These are phyloP conservation scores for Phthorimaea operculella DNA, from an alignment of 1,140 invertebrate genomes.

Conservation along the genomic window DNA sequence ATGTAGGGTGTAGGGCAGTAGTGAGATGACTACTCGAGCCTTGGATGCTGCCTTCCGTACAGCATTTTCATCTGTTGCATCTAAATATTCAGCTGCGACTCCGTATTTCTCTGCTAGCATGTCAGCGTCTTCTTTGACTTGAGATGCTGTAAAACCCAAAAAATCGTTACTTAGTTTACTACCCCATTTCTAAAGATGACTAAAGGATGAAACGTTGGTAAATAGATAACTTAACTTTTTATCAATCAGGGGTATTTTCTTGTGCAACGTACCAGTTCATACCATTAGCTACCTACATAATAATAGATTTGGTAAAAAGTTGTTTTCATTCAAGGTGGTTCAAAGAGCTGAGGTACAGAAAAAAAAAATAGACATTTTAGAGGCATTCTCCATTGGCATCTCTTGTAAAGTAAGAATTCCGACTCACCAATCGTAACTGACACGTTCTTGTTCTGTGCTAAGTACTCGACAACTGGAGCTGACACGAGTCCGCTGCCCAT, in stretches of 20 bases:
- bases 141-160: slow-evolving; percentile 74
- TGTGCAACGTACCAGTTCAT: too few relatives aligned
- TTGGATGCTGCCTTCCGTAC: slow-evolving; percentile 41
- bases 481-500: slow-evolving; percentile 96
- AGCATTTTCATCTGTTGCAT: slow-evolving; percentile 76
- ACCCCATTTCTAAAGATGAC: too few relatives aligned
- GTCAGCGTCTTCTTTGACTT: slow-evolving; percentile 90
- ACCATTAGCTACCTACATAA: too few relatives aligned
- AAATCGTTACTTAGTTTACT: background rate
- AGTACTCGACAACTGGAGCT: slow-evolving; percentile 92
- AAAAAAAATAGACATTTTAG: too few relatives aligned
- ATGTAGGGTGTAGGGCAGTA: slow-evolving; percentile 94
- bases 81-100: slow-evolving; percentile 83
- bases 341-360: too few relatives aligned
- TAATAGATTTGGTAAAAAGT: too few relatives aligned
- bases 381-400: too few relatives aligned
- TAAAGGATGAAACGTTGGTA: too few relatives aligned
- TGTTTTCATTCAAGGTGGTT: too few relatives aligned
- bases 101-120: slow-evolving; percentile 81
- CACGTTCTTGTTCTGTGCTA: slow-evolving; percentile 83
- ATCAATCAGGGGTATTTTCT: too few relatives aligned
- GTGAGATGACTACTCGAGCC: slow-evolving; percentile 75
- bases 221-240: too few relatives aligned
- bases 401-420: too few relatives aligned
- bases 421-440: slow-evolving; percentile 82